These are phyloP conservation scores for Cerceris rybyensis DNA, from an alignment of 2,888 invertebrate genomes.

Conservation along the genomic window DNA sequence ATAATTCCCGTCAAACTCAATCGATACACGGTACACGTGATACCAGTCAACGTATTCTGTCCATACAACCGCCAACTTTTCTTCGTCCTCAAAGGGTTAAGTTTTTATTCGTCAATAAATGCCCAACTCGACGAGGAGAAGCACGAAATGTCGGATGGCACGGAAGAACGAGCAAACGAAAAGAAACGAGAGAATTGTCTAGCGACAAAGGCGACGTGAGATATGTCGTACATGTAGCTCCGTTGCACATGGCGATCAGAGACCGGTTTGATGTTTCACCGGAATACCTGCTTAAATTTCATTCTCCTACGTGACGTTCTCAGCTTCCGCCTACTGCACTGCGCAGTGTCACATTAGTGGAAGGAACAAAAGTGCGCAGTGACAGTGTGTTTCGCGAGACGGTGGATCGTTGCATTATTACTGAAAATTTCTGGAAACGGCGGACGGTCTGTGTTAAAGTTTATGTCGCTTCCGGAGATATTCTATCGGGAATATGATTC, in stretches of 20 bases:
- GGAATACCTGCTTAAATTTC: conserved; percentile 56
- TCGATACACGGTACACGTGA: no score
- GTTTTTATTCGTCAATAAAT: conserved; percentile 11
- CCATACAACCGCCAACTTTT: no score
- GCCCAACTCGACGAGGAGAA: background rate
- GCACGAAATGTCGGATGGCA: conserved; percentile 37
- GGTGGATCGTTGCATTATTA: conserved; percentile 20
- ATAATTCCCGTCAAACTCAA: no score
- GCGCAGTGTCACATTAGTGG: conserved; percentile 21
- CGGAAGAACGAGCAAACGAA: conserved; percentile 54
- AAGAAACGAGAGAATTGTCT: conserved; percentile 44
- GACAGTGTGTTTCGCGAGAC: background rate
- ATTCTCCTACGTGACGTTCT: conserved; percentile 57
- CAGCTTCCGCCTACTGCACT: conserved; percentile 54
- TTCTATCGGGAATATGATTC: no score
- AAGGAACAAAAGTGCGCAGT: conserved; percentile 7
- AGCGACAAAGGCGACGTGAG: conserved; percentile 58
- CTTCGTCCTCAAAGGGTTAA: no score
- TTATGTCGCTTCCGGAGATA: no score
- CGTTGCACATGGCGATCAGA: conserved; percentile 51
- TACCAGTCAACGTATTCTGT: no score
- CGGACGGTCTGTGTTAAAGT: background rate
- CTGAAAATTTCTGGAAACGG: conserved; percentile 13
- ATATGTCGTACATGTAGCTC: conserved; percentile 13
- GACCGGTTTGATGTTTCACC: conserved; percentile 57